phyloP scores from a whole-genome alignment of 30 jellyfish, hydroid and myxozoan species.

The Sanderia malayensis region DNA sequence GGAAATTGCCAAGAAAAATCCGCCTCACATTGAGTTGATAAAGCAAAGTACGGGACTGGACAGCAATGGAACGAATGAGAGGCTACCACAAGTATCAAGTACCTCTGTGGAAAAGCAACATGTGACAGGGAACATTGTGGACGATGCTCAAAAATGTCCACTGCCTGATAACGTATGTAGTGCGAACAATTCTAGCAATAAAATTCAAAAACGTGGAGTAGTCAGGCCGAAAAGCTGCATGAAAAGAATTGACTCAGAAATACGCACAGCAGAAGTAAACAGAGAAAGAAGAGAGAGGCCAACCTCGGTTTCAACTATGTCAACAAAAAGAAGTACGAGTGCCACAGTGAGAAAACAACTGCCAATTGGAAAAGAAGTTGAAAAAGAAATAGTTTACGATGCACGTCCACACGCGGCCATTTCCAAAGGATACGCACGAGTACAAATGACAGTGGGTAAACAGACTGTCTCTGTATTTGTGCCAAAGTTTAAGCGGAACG shows the following conservation, averaged over 20 bases:
- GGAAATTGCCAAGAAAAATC: background rate
- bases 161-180: background rate
- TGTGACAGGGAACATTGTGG: background rate
- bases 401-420: constrained; percentile 57
- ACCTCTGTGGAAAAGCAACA: background rate
- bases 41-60: background rate
- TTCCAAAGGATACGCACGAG: constrained; percentile 44
- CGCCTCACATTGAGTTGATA: background rate
- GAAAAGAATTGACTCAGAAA: background rate
- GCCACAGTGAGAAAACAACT: background rate
- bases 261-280: background rate
- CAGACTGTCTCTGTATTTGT: constrained; percentile 29
- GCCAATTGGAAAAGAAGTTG: constrained; percentile 12
- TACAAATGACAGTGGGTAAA: constrained; percentile 49
- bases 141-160: background rate
- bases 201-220: background rate
- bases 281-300: background rate
- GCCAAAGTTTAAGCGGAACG: constrained; percentile 41
- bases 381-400: constrained; percentile 58
- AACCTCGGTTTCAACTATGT: background rate
- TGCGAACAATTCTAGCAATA: background rate
- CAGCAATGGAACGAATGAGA: background rate
- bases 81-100: background rate
- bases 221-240: constrained; percentile 2
- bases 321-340: background rate